A percentile compares a stretch with the other conserved stretches of the same genome.
phyloP scores from a whole-genome alignment of 2,113 vertebrate genomes.

The Corydoras sp. region DNA sequence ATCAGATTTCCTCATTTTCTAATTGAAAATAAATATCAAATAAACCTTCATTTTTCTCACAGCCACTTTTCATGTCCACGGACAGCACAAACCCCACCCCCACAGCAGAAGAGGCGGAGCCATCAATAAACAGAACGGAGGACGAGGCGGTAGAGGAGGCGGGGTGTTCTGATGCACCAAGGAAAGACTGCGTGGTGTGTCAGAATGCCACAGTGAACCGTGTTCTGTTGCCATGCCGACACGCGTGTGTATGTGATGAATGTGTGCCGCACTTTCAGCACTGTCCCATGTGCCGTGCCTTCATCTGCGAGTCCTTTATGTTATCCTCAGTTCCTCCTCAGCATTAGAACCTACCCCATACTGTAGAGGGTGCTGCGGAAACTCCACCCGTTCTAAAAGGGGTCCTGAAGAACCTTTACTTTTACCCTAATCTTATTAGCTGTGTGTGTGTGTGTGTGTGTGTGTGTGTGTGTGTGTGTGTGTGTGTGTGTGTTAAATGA shows the following conservation, averaged over 20 bases:
- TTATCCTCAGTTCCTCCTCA: slow-evolving; percentile 47
- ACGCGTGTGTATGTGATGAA: slow-evolving; percentile 81
- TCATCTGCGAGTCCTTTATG: slow-evolving; percentile 81
- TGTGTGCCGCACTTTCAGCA: slow-evolving; percentile 80
- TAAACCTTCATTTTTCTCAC: slow-evolving; percentile 13
- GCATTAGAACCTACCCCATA: too few species aligned
- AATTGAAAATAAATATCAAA: too few species aligned
- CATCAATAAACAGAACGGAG: slow-evolving; percentile 27
- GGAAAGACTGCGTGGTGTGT: slow-evolving; percentile 89
- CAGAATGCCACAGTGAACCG: slow-evolving; percentile 84
- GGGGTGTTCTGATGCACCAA: slow-evolving; percentile 60
- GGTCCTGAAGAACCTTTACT: too few species aligned
- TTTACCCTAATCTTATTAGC: too few species aligned
- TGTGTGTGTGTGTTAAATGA: slow-evolving; percentile 86
- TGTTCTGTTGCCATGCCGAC: slow-evolving; percentile 90
- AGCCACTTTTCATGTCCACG: slow-evolving; percentile 96
- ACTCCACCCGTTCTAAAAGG: too few species aligned
- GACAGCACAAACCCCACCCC: slow-evolving; percentile 46
- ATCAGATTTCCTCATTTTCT: background rate
- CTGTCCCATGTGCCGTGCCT: slow-evolving; percentile 91
- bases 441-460: background rate
- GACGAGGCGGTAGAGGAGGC: slow-evolving; percentile 55
- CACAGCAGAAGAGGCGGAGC: background rate
- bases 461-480: slow-evolving; percentile 36
- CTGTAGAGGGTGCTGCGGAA: too few species aligned